phyloP scores from a whole-genome alignment of 2,113 vertebrate species.

The Rhagologus leucostigma region DNA sequence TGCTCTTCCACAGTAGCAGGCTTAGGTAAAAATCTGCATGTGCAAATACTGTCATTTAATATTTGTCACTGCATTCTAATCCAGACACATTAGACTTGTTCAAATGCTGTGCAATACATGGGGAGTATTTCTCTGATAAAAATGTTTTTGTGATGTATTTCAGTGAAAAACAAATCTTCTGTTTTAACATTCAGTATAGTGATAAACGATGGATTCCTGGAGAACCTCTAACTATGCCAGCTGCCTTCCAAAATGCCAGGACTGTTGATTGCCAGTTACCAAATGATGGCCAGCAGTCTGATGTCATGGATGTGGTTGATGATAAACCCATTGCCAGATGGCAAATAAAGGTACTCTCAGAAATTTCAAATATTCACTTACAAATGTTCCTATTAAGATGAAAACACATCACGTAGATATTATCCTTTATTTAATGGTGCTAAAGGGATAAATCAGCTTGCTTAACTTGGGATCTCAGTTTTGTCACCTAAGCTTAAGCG shows the following conservation, averaged over 20 bases:
- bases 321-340: conserved; percentile 76
- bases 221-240: conserved; percentile 65
- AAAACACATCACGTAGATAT: not conserved
- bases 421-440: not conserved
- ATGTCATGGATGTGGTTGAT: conserved; percentile 23
- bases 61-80: not conserved
- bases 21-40: not conserved
- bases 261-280: conserved; percentile 81
- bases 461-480: not conserved
- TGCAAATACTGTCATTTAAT: not conserved
- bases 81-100: not conserved
- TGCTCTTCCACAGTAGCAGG: not conserved
- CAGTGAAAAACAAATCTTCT: conserved; percentile 1
- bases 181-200: conserved; percentile 69
- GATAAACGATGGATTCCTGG: conserved; percentile 75
- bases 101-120: not conserved
- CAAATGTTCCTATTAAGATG: not conserved
- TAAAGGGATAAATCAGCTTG: not conserved
- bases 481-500: not conserved
- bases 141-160: not conserved
- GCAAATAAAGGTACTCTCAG: conserved; percentile 83
- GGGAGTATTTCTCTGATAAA: not conserved
- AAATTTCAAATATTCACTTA: not conserved
- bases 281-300: conserved; percentile 37
- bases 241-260: conserved; percentile 72